Evolutionary conservation across 2,113 vertebrate genomes (phyloP).

Genomic region (Pyrgilauda ruficollis): DNA sequence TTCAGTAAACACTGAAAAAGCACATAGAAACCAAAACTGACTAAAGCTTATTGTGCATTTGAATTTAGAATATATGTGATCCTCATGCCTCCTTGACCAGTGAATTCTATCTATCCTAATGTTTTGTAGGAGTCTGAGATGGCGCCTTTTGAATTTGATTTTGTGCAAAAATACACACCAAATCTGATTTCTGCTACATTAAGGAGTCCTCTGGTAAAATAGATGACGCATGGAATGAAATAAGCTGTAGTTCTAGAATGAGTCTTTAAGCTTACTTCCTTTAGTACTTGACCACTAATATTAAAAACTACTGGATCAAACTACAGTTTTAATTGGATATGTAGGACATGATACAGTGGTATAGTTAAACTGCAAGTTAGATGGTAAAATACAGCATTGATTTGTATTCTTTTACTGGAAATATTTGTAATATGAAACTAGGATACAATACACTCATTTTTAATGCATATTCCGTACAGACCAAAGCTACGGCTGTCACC

Average conservation of each 20-base stretch:
- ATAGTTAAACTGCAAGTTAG: conserved; percentile 68
- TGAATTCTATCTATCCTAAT: conserved; percentile 79
- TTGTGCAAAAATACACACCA: conserved; percentile 96
- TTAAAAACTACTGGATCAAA: conserved; percentile 77
- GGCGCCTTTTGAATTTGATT: conserved; percentile 97
- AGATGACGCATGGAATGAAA: conserved; percentile 82
- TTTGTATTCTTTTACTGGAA: conserved; percentile 81
- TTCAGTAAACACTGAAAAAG: background rate
- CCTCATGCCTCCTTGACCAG: conserved; percentile 60
- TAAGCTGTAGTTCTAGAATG: conserved; percentile 70
- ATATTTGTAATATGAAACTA: conserved; percentile 74
- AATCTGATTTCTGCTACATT: conserved; percentile 97
- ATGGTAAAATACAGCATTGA: conserved; percentile 78
- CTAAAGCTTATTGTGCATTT: background rate
- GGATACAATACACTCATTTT: conserved; percentile 70
- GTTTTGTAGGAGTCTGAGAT: conserved; percentile 80
- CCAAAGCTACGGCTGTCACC: conserved; percentile 46
- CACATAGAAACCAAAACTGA: background rate
- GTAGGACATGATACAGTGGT: conserved; percentile 72
- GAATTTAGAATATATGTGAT: background rate
- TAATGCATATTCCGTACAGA: conserved; percentile 54
- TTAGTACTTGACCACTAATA: conserved; percentile 83
- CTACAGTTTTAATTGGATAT: conserved; percentile 76
- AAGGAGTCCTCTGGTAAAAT: conserved; percentile 91
- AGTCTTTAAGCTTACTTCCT: conserved; percentile 76